phyloP scores from a whole-genome alignment of 2,797 vertebrate species.

The Chelmon rostratus region DNA sequence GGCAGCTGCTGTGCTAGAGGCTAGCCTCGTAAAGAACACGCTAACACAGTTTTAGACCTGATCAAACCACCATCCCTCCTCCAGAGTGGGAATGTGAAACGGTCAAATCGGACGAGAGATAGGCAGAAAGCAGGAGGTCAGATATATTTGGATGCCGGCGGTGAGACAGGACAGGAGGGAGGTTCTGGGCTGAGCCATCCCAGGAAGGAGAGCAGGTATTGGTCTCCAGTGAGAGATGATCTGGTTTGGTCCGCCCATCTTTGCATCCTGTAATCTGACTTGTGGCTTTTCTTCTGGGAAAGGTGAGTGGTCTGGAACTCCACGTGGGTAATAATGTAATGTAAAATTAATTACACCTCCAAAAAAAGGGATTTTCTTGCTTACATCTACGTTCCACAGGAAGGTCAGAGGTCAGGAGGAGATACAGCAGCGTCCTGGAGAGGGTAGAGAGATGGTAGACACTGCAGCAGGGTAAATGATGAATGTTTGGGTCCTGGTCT shows the following conservation, averaged over 20 bases:
- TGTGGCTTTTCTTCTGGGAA: conserved; percentile 17
- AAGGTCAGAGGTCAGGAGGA: conserved; percentile 23
- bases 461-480: too few relatives aligned
- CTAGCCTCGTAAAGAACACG: too few relatives aligned
- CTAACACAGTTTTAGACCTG: too few relatives aligned
- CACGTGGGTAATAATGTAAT: not conserved
- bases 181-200: not conserved
- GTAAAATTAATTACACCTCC: not conserved
- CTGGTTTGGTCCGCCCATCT: conserved; percentile 27
- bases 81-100: fast-evolving
- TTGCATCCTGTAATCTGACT: conserved; percentile 43
- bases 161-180: not conserved
- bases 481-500: too few relatives aligned
- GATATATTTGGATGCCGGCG: not conserved
- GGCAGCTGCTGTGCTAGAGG: not conserved
- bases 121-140: conserved; percentile 3
- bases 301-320: not conserved
- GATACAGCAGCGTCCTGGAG: not conserved
- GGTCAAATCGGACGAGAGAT: fast-evolving
- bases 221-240: conserved; percentile 32
- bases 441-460: too few relatives aligned
- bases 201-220: conserved; percentile 25
- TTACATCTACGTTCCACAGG: not conserved
- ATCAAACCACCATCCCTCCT: not conserved
- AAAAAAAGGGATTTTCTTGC: not conserved